Evolutionary conservation across 2,113 vertebrate species (phyloP).

Genomic region (Pithys albifrons): DNA sequence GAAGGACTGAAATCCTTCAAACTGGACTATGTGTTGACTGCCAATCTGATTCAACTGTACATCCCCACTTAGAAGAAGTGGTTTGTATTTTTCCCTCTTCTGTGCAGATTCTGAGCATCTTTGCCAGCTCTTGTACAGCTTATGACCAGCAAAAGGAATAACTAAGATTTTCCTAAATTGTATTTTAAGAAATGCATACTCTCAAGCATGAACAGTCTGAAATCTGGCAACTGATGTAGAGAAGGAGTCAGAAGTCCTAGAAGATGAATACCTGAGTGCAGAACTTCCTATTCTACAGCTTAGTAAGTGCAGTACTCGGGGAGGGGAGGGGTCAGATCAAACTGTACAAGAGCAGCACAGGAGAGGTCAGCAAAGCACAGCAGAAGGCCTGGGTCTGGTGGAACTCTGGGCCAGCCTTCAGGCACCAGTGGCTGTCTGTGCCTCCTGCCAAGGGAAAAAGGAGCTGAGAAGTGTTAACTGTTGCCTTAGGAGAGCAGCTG

Average conservation of each 20-base stretch:
- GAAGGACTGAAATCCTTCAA: not conserved
- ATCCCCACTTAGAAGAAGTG: not conserved
- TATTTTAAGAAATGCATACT: slow-evolving; percentile 41
- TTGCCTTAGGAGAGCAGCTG: slow-evolving; percentile 86
- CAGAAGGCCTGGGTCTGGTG: not conserved
- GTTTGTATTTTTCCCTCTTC: not conserved
- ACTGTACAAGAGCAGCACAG: slow-evolving; percentile 19
- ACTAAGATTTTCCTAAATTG: slow-evolving; percentile 36
- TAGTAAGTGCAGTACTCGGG: not conserved
- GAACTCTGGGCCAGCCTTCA: not conserved
- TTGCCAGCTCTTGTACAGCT: slow-evolving; percentile 21
- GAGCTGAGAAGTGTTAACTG: not conserved
- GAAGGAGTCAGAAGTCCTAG: not conserved
- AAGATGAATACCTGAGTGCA: slow-evolving; percentile 68
- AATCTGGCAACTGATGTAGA: slow-evolving; percentile 24
- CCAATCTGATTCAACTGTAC: not conserved
- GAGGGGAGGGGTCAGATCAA: not conserved
- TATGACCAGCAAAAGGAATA: slow-evolving; percentile 41
- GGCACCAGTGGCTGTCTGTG: slow-evolving; percentile 10
- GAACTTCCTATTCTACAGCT: slow-evolving; percentile 55
- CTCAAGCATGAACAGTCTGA: not conserved
- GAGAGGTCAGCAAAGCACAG: slow-evolving; percentile 3
- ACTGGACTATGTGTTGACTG: not conserved
- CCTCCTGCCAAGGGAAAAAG: not conserved
- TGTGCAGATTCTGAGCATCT: not conserved